Evolutionary conservation across 2,113 vertebrate species (phyloP).

Genomic region (Eurystomus gularis): DNA sequence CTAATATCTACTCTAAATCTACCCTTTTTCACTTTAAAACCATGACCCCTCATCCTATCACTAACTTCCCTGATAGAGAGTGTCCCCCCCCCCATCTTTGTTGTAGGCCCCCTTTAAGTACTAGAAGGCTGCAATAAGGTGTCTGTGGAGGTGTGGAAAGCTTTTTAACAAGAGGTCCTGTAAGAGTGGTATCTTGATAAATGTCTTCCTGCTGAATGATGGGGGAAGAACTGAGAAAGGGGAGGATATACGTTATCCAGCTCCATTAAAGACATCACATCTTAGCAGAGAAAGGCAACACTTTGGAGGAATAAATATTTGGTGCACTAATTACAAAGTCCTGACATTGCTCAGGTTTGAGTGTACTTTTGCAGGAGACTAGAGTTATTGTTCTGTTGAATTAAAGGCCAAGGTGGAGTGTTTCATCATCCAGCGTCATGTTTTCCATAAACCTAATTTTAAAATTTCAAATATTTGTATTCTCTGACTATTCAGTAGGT

Average conservation of each 20-base stretch:
- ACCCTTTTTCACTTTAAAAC: too few species aligned
- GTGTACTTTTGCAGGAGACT: neutral
- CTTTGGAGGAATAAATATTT: neutral
- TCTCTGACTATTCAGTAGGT: neutral
- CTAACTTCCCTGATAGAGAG: too few species aligned
- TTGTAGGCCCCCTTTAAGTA: too few species aligned
- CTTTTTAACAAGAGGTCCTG: neutral
- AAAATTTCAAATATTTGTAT: neutral
- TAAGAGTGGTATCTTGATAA: neutral
- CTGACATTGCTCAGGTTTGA: neutral
- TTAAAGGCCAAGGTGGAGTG: neutral
- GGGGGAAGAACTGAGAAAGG: neutral
- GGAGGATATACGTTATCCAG: neutral
- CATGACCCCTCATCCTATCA: too few species aligned
- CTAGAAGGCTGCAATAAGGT: too few species aligned
- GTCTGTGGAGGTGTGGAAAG: neutral
- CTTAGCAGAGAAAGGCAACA: neutral
- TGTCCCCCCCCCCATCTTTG: too few species aligned
- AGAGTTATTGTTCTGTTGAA: neutral
- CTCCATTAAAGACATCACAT: neutral
- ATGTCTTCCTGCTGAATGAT: neutral
- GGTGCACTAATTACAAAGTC: neutral
- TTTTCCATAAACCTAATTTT: neutral
- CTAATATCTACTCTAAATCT: too few species aligned
- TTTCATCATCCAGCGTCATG: neutral